Conservation (phyloP, 2,797 vertebrate genomes). For the Enteromius radiatus region DNA sequence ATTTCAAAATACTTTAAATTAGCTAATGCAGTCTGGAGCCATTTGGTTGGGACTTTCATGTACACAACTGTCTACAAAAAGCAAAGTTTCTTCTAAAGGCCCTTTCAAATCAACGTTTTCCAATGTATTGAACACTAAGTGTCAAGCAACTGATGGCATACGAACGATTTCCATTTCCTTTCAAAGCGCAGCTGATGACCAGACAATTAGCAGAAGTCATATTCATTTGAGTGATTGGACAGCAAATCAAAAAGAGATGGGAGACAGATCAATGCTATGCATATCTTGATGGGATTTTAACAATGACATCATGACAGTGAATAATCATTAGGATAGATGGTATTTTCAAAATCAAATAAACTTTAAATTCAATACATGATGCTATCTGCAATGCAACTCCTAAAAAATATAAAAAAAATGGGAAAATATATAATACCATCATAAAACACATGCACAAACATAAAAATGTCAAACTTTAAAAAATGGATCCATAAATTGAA, state of each 20-base stretch:
- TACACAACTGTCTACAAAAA: neutral
- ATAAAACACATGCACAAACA: too few species aligned
- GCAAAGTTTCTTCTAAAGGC: neutral
- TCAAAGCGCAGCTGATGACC: neutral
- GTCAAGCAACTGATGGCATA: neutral
- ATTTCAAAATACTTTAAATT: constrained; percentile 17
- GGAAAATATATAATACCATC: too few species aligned
- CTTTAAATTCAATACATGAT: neutral
- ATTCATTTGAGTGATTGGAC: neutral
- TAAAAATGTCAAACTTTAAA: neutral
- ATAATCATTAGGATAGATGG: neutral
- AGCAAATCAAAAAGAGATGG: neutral
- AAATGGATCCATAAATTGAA: neutral
- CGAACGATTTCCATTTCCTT: neutral
- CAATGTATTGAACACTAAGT: neutral
- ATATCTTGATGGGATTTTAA: neutral
- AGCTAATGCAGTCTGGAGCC: constrained; percentile 27
- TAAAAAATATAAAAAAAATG: neutral
- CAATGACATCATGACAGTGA: neutral
- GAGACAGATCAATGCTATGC: neutral
- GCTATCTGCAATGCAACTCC: neutral
- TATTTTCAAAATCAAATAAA: neutral
- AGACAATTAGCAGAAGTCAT: neutral
- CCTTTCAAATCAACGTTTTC: neutral
- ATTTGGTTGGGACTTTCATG: neutral